Conservation (phyloP, 2,888 invertebrate species). For the Plemyria rubiginata region DNA sequence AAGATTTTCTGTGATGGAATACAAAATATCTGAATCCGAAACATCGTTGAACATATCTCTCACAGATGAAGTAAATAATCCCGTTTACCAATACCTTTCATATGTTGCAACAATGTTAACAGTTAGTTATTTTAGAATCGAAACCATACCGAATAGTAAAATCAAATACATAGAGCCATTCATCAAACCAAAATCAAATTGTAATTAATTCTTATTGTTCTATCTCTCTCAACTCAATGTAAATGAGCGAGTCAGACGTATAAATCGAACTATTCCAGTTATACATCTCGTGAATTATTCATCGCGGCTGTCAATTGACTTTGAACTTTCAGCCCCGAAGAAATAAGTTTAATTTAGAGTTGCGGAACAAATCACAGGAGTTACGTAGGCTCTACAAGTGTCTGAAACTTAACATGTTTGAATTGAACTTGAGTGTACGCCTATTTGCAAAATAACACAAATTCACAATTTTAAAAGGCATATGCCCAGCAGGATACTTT, state of each 20-base stretch:
- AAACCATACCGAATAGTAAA: neutral
- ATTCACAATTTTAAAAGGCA: no score
- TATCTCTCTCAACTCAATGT: slow-evolving; percentile 50
- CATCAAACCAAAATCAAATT: slow-evolving; percentile 1
- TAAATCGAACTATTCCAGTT: slow-evolving; percentile 64
- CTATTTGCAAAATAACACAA: no score
- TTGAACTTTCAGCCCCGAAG: slow-evolving; percentile 59
- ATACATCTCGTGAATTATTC: slow-evolving; percentile 81
- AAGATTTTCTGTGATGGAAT: no score
- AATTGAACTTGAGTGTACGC: no score
- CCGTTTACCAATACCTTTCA: no score
- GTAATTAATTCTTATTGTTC: slow-evolving; percentile 25
- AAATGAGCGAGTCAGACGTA: slow-evolving; percentile 52
- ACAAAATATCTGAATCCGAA: no score
- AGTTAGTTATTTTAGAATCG: neutral
- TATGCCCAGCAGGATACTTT: no score
- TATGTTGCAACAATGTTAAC: no score
- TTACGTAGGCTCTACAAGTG: neutral
- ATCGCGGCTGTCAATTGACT: slow-evolving; percentile 58
- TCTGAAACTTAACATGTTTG: neutral
- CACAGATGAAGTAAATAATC: no score
- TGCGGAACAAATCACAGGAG: slow-evolving; percentile 25
- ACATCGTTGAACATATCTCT: no score
- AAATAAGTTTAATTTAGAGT: slow-evolving; percentile 50
- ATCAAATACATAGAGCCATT: neutral